phyloP scores from a whole-genome alignment of 2,797 vertebrate species.

The Hipposideros larvatus region DNA sequence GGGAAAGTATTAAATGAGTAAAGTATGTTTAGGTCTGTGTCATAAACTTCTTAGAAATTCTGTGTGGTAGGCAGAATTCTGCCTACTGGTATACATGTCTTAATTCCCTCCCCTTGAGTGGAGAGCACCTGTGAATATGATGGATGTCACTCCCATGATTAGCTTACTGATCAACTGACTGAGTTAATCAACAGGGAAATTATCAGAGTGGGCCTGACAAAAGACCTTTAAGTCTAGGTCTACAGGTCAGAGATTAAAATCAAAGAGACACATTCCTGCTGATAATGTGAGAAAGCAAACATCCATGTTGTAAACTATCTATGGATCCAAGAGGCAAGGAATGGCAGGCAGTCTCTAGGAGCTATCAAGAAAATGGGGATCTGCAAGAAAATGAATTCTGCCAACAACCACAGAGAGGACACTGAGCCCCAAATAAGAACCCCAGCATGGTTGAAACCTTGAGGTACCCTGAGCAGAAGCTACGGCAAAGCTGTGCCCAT shows the following conservation, averaged over 20 bases:
- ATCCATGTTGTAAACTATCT: neutral
- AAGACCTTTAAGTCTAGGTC: neutral
- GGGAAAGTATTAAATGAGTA: neutral
- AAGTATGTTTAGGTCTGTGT: neutral
- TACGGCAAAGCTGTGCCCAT: neutral
- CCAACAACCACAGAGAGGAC: neutral
- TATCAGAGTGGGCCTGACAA: neutral
- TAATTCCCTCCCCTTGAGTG: neutral
- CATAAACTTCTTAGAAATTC: neutral
- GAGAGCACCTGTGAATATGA: neutral
- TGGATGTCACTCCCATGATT: neutral
- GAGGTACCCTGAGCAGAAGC: neutral
- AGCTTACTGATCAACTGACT: neutral
- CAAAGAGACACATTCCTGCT: neutral
- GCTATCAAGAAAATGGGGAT: neutral
- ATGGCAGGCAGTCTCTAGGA: neutral
- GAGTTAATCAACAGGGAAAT: neutral
- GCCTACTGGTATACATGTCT: neutral
- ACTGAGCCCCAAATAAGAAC: neutral
- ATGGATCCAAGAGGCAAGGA: neutral
- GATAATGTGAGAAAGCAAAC: neutral
- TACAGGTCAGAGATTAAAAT: conserved; percentile 21
- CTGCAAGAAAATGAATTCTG: neutral
- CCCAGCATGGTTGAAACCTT: neutral
- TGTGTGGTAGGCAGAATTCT: neutral